Evolutionary conservation across 2,888 invertebrate species (phyloP).

Genomic region (Nephrotoma flavescens): DNA sequence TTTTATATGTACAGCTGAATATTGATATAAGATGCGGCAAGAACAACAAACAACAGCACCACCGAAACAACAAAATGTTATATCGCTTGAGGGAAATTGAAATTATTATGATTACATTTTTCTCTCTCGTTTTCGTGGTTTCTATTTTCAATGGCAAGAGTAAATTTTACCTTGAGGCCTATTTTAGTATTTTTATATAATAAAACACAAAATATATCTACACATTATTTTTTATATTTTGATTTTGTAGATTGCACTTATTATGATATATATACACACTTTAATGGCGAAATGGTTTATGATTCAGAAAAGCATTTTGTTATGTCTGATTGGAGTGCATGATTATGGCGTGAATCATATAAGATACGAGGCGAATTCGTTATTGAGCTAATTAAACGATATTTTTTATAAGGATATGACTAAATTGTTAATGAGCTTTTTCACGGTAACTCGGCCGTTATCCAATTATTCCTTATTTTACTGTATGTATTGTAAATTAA

Average conservation of each 20-base stretch:
- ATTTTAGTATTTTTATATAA: neutral
- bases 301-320: neutral
- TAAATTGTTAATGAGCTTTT: too few relatives aligned
- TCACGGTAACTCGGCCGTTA: too few relatives aligned
- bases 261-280: neutral
- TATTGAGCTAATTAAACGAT: neutral
- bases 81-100: neutral
- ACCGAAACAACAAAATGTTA: neutral
- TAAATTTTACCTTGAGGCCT: neutral
- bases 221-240: neutral
- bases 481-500: too few relatives aligned
- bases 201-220: neutral
- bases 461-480: too few relatives aligned
- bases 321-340: neutral
- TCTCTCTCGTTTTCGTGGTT: neutral
- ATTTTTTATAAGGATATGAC: too few relatives aligned
- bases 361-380: neutral
- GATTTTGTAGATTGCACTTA: neutral
- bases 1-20: neutral
- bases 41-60: neutral
- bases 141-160: neutral
- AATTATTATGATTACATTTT: neutral
- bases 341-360: neutral
- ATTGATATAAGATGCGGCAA: neutral
- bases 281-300: neutral